Evolutionary conservation across 2,888 invertebrate genomes (phyloP).

Genomic region (Tortrix viridana): DNA sequence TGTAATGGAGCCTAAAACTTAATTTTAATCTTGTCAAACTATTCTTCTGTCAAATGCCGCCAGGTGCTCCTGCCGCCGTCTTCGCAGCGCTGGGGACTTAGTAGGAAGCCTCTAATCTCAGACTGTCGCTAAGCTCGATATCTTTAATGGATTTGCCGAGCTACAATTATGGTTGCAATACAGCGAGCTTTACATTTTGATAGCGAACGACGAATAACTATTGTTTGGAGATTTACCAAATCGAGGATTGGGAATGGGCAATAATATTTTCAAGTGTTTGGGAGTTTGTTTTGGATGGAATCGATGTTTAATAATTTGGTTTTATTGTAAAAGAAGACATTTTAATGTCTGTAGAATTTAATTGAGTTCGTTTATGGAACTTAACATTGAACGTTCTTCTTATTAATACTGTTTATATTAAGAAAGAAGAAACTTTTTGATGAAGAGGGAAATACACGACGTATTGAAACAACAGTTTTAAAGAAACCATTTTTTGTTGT

Average conservation of each 20-base stretch:
- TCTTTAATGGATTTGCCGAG: conserved; percentile 10
- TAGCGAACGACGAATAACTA: not conserved
- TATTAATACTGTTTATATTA: too few species aligned
- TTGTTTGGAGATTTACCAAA: not conserved
- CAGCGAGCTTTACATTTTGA: conserved; percentile 14
- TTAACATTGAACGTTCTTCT: too few species aligned
- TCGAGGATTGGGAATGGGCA: not conserved
- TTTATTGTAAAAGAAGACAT: too few species aligned
- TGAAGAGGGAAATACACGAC: too few species aligned
- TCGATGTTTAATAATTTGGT: not conserved
- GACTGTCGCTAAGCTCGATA: conserved; percentile 44
- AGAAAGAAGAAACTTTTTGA: too few species aligned
- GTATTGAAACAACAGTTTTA: too few species aligned
- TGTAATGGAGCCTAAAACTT: too few species aligned
- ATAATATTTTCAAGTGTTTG: not conserved
- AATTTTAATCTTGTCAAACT: not conserved
- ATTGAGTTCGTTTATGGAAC: too few species aligned
- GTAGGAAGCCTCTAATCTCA: conserved; percentile 45
- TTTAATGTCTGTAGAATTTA: too few species aligned
- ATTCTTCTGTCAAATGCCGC: not conserved
- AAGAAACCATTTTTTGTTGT: too few species aligned
- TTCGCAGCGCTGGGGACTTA: conserved; percentile 7
- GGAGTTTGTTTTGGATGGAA: not conserved
- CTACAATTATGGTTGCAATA: conserved; percentile 15
- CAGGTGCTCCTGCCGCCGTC: not conserved